These are phyloP conservation scores for Poecile atricapillus DNA, from an alignment of 2,113 vertebrate species.

Conservation along the genomic window DNA sequence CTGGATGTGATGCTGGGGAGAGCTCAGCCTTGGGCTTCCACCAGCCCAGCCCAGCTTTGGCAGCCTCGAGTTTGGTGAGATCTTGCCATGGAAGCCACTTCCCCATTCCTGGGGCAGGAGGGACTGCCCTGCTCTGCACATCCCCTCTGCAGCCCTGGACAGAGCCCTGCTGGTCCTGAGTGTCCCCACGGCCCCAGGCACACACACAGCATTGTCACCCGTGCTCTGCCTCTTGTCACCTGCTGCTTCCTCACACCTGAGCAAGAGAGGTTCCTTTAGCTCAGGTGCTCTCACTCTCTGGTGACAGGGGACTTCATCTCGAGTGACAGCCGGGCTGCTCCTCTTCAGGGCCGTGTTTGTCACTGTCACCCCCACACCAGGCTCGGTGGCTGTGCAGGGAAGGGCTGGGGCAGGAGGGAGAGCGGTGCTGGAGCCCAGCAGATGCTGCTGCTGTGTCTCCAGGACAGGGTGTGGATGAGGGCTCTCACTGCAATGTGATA, in stretches of 20 bases:
- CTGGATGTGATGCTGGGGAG: rapidly evolving
- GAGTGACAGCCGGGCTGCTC: not conserved
- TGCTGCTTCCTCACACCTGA: not conserved
- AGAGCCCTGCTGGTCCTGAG: not conserved
- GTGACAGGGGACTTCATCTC: not conserved
- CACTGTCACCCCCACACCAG: rapidly evolving
- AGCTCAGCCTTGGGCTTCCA: not conserved
- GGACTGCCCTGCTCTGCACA: not conserved
- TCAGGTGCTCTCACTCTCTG: not conserved
- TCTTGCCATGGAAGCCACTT: rapidly evolving
- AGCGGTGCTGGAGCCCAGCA: rapidly evolving
- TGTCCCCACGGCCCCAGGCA: not conserved
- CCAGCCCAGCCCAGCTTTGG: not conserved
- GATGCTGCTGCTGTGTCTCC: not conserved
- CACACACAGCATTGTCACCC: rapidly evolving
- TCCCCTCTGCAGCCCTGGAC: too few species aligned
- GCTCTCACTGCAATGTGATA: rapidly evolving
- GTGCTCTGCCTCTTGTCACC: not conserved
- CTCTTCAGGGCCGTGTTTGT: not conserved
- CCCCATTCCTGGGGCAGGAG: rapidly evolving
- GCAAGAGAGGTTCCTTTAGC: not conserved
- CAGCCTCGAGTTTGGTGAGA: rapidly evolving
- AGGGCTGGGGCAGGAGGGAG: not conserved
- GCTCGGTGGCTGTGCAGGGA: not conserved
- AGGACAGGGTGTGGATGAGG: rapidly evolving